phyloP scores from a whole-genome alignment of 1,140 invertebrate species.

The Cydia amplana region DNA sequence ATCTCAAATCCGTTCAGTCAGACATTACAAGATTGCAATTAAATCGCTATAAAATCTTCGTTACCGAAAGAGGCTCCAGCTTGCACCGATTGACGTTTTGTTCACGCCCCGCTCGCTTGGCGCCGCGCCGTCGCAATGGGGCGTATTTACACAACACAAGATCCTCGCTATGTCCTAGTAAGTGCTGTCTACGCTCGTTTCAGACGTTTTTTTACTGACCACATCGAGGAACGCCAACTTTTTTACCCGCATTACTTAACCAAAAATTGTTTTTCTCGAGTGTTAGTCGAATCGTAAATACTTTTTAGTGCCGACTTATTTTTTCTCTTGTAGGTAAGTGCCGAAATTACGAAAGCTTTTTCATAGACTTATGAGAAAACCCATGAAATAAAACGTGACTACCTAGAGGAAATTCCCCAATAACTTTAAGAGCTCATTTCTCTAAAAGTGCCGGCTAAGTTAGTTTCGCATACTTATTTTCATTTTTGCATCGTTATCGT shows the following conservation, averaged over 20 bases:
- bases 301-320: neutral
- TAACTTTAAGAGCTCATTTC: neutral
- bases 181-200: constrained; percentile 30
- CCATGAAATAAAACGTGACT: constrained; percentile 14
- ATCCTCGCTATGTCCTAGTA: constrained; percentile 35
- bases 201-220: constrained; percentile 12
- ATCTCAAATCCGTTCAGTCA: neutral
- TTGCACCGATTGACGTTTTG: constrained; percentile 25
- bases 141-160: constrained; percentile 45
- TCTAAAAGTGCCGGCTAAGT: constrained; percentile 2
- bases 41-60: neutral
- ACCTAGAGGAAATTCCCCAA: constrained; percentile 7
- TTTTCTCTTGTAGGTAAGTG: neutral
- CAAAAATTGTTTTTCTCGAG: constrained; percentile 6
- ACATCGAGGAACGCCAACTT: constrained; percentile 8
- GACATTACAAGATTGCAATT: neutral
- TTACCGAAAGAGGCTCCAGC: neutral
- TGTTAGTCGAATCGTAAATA: constrained; percentile 11
- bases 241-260: constrained; percentile 21
- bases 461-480: neutral
- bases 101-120: constrained; percentile 31
- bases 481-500: constrained; percentile 16
- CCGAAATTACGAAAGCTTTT: neutral
- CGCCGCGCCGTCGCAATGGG: constrained; percentile 26
- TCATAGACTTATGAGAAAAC: neutral